These are phyloP conservation scores for Apeltes quadracus DNA, from an alignment of 2,113 vertebrate genomes.

Conservation along the genomic window DNA sequence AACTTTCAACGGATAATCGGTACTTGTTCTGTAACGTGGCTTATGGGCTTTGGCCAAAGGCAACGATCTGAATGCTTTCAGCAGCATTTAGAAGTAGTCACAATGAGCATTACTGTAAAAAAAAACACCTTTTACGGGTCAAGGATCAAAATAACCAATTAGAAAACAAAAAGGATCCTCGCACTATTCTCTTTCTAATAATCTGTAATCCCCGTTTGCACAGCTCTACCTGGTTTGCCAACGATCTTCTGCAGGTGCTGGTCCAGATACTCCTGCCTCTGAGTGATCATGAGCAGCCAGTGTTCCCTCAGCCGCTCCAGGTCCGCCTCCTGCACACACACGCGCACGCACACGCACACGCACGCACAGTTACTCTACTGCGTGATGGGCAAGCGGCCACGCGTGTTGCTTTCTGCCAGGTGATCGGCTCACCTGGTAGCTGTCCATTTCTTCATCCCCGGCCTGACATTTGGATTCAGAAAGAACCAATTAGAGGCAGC, in stretches of 20 bases:
- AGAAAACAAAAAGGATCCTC: too few relatives aligned
- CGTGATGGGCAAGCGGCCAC: neutral
- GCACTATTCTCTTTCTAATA: too few relatives aligned
- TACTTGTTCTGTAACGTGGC: too few relatives aligned
- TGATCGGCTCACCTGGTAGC: conserved; percentile 89
- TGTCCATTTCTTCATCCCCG: conserved; percentile 86
- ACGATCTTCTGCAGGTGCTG: conserved; percentile 93
- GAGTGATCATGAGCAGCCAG: conserved; percentile 88
- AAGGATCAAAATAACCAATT: too few relatives aligned
- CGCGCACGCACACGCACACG: neutral
- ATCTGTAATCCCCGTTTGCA: too few relatives aligned
- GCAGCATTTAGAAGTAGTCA: too few relatives aligned
- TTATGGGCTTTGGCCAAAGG: too few relatives aligned
- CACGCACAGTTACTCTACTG: neutral
- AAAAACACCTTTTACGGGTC: too few relatives aligned
- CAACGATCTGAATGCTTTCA: too few relatives aligned
- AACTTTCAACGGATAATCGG: too few relatives aligned
- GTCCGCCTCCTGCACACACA: conserved; percentile 86
- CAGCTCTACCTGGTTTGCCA: conserved; percentile 80
- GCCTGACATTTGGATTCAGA: conserved; percentile 30
- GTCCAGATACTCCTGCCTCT: conserved; percentile 94
- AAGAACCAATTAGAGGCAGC: neutral
- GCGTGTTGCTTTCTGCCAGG: neutral
- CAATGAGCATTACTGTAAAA: too few relatives aligned
- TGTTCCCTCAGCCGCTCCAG: conserved; percentile 90